A percentile compares a stretch with the other conserved stretches of the same genome.
phyloP scores from a whole-genome alignment of 2,113 vertebrate species.

The Baryphthengus martii region DNA sequence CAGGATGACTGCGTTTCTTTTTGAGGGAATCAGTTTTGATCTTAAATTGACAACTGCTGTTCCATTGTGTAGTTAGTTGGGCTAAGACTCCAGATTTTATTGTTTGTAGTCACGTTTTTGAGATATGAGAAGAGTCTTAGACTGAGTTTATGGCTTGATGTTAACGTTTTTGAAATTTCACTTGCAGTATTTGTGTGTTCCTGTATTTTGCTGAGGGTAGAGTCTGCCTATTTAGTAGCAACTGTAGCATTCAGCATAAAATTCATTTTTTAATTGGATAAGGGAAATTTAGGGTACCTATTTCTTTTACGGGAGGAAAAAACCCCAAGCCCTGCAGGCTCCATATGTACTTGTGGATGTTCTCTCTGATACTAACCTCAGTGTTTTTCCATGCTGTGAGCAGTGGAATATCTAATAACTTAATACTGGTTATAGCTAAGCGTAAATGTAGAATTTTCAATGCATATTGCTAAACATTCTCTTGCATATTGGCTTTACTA shows the following conservation, averaged over 20 bases:
- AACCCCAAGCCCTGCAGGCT: rapidly evolving
- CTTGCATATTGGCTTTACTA: neutral
- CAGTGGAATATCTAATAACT: neutral
- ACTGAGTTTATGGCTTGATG: neutral
- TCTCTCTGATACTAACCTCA: neutral
- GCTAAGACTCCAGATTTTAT: neutral
- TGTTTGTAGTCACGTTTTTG: neutral
- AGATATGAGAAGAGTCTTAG: rapidly evolving
- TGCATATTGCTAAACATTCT: neutral
- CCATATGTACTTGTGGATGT: neutral
- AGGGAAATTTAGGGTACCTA: neutral
- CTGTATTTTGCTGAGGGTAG: neutral
- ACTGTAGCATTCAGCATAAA: neutral
- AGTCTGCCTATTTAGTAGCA: neutral
- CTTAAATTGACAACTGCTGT: neutral
- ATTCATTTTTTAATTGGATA: neutral
- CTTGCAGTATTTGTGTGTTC: neutral
- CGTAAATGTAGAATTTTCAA: neutral
- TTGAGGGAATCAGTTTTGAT: neutral
- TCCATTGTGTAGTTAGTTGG: neutral
- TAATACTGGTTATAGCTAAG: neutral
- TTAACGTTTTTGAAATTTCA: neutral
- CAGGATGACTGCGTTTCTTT: neutral
- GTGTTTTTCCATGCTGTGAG: neutral
- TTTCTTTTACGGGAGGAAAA: neutral